Conservation (phyloP, 1,140 invertebrate genomes). For the Lysiphlebus fabarum region DNA sequence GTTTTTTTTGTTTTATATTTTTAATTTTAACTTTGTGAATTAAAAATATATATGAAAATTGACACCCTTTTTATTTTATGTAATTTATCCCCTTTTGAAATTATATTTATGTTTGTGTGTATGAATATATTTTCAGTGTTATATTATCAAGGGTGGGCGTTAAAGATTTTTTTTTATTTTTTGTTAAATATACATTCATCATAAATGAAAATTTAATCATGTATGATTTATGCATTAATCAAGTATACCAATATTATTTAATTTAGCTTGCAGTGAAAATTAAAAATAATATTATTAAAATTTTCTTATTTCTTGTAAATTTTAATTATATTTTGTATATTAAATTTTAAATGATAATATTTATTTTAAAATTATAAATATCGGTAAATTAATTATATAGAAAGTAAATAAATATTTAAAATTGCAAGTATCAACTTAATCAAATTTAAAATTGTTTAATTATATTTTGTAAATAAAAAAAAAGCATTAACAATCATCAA, state of each 20-base stretch:
- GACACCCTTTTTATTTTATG: conserved; percentile 3
- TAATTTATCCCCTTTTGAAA: neutral
- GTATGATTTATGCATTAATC: conserved; percentile 22
- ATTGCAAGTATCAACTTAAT: no score
- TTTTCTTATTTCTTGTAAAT: conserved; percentile 10
- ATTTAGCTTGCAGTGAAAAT: conserved; percentile 11
- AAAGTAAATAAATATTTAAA: no score
- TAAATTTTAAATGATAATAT: no score
- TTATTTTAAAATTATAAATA: no score
- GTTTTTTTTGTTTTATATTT: conserved; percentile 9
- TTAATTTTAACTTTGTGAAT: no score
- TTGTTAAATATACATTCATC: neutral
- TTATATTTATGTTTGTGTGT: neutral
- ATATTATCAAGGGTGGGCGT: conserved; percentile 12
- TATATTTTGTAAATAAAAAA: no score
- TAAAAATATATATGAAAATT: neutral
- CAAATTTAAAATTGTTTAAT: no score
- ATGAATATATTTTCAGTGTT: neutral
- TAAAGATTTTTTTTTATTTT: no score
- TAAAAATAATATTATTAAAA: conserved; percentile 9
- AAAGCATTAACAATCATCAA: no score
- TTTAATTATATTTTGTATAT: neutral
- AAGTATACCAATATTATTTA: neutral
- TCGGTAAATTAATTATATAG: no score
- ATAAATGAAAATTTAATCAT: conserved; percentile 29